Base-by-base conservation (phyloP, 2,113 vertebrate species). In the Tautogolabrus adspersus region DNA sequence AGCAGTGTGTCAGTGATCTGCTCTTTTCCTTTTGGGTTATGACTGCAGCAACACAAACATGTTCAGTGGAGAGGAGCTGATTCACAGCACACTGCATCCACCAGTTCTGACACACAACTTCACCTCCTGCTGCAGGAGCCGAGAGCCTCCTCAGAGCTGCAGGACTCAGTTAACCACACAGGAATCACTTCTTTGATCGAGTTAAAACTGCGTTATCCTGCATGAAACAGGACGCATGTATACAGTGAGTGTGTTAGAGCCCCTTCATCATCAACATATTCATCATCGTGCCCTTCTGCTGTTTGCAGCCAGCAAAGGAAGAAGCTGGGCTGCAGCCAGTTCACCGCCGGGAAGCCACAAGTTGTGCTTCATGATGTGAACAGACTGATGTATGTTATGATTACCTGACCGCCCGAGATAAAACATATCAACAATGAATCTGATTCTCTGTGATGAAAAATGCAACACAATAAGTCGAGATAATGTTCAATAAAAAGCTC, bases 261-360 rank as follows among this genome's bases (percentile, higher is more conserved):
- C 2, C 18, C 49, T 52, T 52, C 49, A 52, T 52, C 49, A n/a
- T 52, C 49, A n/a, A 21, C 49, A 8, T 47, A 26, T 5, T 37
- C 49, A 19, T 56, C 18, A 21, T 4, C 5, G 18, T 46, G 64
- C 18, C 56, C 40, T 34, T 16, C n/a, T 61, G 52, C 60, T 44
- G 54, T 18, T 64, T 23, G 22, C 22, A 34, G 18, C 21, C 71
- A 10, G 51, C 66, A 38, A 6, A 56, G 62, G 40, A 51, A 52
- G 5, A 6, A 18, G 51, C 49, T 55, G 61, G 44, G 60, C 37
- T 16, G 10, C 16, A 34, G 59, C 85, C 71, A 38, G 6, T 18
- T 47, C 56, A 42, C 21, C 65, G 1, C 19, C 38, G 60, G 26
- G 57, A 65, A 86, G 83, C 87, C 64, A 91, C 89, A 87, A 83